Conservation (phyloP, 2,797 vertebrate species). For the Neosilurus mollespiculum region DNA sequence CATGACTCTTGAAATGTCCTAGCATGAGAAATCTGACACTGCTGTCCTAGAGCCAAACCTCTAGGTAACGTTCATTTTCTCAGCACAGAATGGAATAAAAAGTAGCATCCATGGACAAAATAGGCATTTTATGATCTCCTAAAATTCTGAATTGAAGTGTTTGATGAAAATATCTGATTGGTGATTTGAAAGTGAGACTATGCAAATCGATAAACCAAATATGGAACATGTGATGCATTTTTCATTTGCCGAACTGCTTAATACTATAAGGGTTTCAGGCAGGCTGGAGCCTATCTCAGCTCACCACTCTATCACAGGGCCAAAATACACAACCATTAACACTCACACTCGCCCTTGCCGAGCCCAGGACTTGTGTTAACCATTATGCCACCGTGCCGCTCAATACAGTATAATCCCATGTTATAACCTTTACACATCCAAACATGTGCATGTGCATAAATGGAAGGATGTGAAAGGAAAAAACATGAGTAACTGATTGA, state of each 20-base stretch:
- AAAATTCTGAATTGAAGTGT: background rate
- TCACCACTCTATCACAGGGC: too few relatives aligned
- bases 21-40: slow-evolving; percentile 1
- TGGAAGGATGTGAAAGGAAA: slow-evolving; percentile 12
- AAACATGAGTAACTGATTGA: slow-evolving; percentile 23
- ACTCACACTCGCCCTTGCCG: too few relatives aligned
- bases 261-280: too few relatives aligned
- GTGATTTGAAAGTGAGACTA: background rate
- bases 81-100: background rate
- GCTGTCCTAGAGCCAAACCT: background rate
- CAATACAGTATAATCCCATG: background rate
- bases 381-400: too few relatives aligned
- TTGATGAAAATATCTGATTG: background rate
- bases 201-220: background rate
- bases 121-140: background rate
- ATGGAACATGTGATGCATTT: background rate
- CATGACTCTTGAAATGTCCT: background rate
- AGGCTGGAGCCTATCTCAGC: too few relatives aligned
- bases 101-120: background rate
- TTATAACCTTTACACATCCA: background rate
- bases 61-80: background rate
- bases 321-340: too few relatives aligned
- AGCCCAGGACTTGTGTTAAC: too few relatives aligned
- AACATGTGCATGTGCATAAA: slow-evolving; percentile 15
- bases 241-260: too few relatives aligned